Evolutionary conservation across 2,888 invertebrate species (phyloP).

Genomic region (Caenorhabditis wallacei): DNA sequence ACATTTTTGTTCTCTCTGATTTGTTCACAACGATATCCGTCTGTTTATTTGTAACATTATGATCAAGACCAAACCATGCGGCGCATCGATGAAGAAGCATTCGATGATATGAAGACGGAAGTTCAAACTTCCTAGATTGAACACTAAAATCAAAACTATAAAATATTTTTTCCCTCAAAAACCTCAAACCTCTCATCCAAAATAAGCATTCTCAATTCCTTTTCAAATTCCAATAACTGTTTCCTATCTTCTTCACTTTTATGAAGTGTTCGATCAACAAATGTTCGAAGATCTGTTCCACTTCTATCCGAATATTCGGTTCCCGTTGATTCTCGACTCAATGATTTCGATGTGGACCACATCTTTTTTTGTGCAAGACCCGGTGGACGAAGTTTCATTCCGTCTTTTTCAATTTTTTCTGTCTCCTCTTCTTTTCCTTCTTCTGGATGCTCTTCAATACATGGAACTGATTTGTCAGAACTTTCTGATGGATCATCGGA

Average conservation of each 20-base stretch:
- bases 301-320: slow-evolving; percentile 88
- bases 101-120: slow-evolving; percentile 93
- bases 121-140: slow-evolving; percentile 90
- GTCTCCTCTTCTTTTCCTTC: slow-evolving; percentile 32
- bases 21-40: slow-evolving; percentile 89
- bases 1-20: slow-evolving; percentile 87
- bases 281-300: slow-evolving; percentile 91
- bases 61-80: slow-evolving; percentile 94
- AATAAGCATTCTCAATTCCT: slow-evolving; percentile 90
- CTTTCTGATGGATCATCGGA: slow-evolving; percentile 31
- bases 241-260: slow-evolving; percentile 92
- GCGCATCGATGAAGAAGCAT: slow-evolving; percentile 97
- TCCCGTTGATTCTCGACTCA: slow-evolving; percentile 87
- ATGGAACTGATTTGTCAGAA: slow-evolving; percentile 25
- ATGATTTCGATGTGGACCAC: slow-evolving; percentile 50
- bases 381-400: slow-evolving; percentile 62
- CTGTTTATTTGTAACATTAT: slow-evolving; percentile 92
- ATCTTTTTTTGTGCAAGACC: slow-evolving; percentile 28
- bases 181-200: slow-evolving; percentile 89
- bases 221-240: slow-evolving; percentile 91
- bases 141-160: slow-evolving; percentile 40
- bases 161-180: background rate
- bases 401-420: slow-evolving; percentile 53
- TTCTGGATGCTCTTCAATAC: slow-evolving; percentile 51
- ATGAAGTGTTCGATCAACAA: slow-evolving; percentile 93